Evolutionary conservation across 2,113 vertebrate genomes (phyloP), one percentile per base, ranked within the genome.

Genomic region (Ellobius talpinus): DNA sequence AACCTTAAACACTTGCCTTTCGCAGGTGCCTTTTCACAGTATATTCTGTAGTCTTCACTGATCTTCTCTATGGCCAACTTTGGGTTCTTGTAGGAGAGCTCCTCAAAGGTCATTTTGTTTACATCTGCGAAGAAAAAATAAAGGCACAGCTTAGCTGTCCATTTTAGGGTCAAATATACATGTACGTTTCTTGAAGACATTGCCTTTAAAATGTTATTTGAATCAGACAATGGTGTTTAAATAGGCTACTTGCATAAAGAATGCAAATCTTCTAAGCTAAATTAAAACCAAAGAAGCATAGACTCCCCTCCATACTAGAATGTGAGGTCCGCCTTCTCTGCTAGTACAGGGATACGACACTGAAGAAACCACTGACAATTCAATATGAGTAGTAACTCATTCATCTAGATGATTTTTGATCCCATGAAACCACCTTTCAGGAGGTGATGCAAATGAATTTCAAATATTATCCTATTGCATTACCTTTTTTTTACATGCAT

Each of bases 31-130:
- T 82, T 96, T 77, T 95, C 96, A 91, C 86, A 78, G 36, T 91
- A 97, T 63, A 94, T 36, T 77, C 97, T 96, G 29, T 97, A 97
- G 76, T 98, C 94, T 12, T 97, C 96, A 17, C 98, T 98, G 39
- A 97, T 96, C 81, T 74, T 97, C 17, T 95, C 68, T 87, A 97
- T 87, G 74, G 98, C 96, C 82, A 97, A 33, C 1, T 91, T 98
- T 45, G 97, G 97, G 52, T 98, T 93, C 88, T 98, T 95, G 58
- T 0, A 81, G 77, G 91, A 47, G 58, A 97, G 78, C 9, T 98
- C 96, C 47, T 96, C 90, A 91, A 98, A 96, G 4, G 93, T 26
- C 94, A 94, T 96, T 95, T 96, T 98, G 76, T 66, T 95, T 61
- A 47, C 33, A 0, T 98, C 98, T 98, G 90, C n/a, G 77, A 91